These are phyloP conservation scores for Cephalopachus bancanus DNA, from an alignment of 2,797 vertebrate genomes.

Conservation along the genomic window DNA sequence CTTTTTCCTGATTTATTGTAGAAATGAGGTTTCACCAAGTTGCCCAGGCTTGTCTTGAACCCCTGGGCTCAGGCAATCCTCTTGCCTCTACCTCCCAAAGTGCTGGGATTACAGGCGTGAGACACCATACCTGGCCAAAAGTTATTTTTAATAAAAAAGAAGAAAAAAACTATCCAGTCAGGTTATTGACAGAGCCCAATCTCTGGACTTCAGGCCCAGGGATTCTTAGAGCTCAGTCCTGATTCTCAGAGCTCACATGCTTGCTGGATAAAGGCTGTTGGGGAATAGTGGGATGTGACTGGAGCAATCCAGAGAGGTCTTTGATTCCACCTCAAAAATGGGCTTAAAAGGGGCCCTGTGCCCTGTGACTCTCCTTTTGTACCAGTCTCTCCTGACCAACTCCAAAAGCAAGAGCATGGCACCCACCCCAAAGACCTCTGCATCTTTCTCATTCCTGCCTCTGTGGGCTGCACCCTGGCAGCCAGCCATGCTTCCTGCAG, in stretches of 20 bases:
- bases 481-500: neutral
- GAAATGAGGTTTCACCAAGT: no score
- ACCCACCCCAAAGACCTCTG: neutral
- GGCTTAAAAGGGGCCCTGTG: neutral
- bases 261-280: constrained; percentile 9
- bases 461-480: neutral
- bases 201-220: neutral
- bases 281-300: neutral
- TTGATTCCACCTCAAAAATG: neutral
- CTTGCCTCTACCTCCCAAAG: no score
- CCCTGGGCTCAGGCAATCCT: no score
- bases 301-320: constrained; percentile 5
- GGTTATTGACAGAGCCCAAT: neutral
- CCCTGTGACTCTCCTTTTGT: neutral
- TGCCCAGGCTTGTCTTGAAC: no score
- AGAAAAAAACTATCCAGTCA: neutral
- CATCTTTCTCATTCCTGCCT: neutral
- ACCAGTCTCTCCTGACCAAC: neutral
- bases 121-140: no score
- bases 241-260: neutral
- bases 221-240: constrained; percentile 26
- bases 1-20: no score
- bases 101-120: no score
- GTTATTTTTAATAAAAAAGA: no score
- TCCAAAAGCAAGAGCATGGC: neutral